These are phyloP conservation scores for Cephus spinipes DNA, from an alignment of 2,888 invertebrate species.

Conservation along the genomic window DNA sequence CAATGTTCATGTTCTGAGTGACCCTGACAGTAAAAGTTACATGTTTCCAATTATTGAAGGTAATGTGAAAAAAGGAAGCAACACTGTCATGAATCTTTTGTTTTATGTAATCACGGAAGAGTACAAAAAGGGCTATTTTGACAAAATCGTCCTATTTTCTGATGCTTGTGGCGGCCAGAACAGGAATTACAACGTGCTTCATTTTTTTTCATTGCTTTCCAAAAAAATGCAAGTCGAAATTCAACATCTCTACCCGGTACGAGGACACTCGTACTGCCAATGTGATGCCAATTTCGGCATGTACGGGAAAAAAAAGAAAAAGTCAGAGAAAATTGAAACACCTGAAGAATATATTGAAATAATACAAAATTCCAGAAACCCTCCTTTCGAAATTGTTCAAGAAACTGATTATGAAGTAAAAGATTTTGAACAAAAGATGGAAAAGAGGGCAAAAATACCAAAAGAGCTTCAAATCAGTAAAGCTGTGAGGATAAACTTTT, in stretches of 20 bases:
- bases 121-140: constrained; percentile 10
- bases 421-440: neutral
- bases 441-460: neutral
- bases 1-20: no score
- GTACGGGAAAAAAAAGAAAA: constrained; percentile 19
- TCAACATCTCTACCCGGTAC: constrained; percentile 29
- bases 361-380: constrained; percentile 18
- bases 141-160: constrained; percentile 28
- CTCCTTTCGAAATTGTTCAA: constrained; percentile 10
- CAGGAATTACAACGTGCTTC: constrained; percentile 25
- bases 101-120: constrained; percentile 21
- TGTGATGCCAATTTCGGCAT: constrained; percentile 33
- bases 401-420: neutral
- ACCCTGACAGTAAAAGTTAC: no score
- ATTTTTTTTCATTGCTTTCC: constrained; percentile 19
- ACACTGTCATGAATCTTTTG: no score
- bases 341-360: constrained; percentile 16
- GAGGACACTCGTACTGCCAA: constrained; percentile 30
- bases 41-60: no score
- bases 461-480: no score
- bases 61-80: no score
- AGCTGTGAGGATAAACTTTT: no score
- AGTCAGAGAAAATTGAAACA: constrained; percentile 20
- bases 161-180: constrained; percentile 32
- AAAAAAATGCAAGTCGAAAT: constrained; percentile 24